These are phyloP conservation scores for Ommatoiulus sabulosus DNA, from an alignment of 2,888 invertebrate genomes.

Conservation along the genomic window DNA sequence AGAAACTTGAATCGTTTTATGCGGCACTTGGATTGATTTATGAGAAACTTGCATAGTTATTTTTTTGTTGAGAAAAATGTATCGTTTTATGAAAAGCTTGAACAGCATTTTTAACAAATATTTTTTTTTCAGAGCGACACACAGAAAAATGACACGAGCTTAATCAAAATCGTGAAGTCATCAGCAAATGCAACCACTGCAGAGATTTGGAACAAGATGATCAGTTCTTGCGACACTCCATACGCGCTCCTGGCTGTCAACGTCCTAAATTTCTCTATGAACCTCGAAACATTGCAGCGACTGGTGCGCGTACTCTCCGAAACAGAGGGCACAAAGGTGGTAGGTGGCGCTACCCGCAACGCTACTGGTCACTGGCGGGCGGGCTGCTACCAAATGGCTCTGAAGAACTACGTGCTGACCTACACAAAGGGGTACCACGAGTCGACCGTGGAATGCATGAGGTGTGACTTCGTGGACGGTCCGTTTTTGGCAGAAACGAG, in stretches of 20 bases:
- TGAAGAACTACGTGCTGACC: slow-evolving; percentile 64
- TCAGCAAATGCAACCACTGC: no score
- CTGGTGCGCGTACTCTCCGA: slow-evolving; percentile 63
- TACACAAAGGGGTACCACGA: slow-evolving; percentile 64
- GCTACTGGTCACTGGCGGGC: slow-evolving; percentile 64
- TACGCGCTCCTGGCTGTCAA: slow-evolving; percentile 47
- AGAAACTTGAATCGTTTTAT: no score
- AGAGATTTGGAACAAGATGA: slow-evolving; percentile 37
- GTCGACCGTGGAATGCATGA: slow-evolving; percentile 61
- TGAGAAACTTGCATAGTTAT: no score
- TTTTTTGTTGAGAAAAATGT: no score
- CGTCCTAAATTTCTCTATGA: neutral
- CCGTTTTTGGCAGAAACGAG: slow-evolving; percentile 62
- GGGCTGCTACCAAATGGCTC: slow-evolving; percentile 64
- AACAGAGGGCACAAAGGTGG: slow-evolving; percentile 61
- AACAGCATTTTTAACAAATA: no score
- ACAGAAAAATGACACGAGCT: no score
- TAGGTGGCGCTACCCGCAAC: slow-evolving; percentile 63
- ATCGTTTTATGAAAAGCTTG: no score
- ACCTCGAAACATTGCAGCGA: slow-evolving; percentile 63
- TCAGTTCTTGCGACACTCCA: slow-evolving; percentile 42
- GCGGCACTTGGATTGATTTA: no score
- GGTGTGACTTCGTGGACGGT: slow-evolving; percentile 63
- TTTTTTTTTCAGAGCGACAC: no score
- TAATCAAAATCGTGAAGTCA: no score